These are phyloP conservation scores for Squalus acanthias DNA, from an alignment of 2,797 vertebrate genomes.

Conservation along the genomic window DNA sequence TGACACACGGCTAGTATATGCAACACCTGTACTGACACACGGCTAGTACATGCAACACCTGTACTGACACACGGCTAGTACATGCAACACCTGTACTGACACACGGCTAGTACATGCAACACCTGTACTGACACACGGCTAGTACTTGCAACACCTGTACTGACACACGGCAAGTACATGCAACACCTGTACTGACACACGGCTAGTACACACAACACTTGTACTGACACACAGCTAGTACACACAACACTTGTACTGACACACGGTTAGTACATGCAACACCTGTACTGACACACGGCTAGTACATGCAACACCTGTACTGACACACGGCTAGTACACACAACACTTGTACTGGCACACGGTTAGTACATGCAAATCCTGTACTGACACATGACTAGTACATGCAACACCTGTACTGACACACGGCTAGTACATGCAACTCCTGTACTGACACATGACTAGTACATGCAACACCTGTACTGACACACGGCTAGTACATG, in stretches of 20 bases:
- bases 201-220: background rate
- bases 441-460: background rate
- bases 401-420: background rate
- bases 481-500: background rate
- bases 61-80: background rate
- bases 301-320: background rate
- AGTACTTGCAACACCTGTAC: background rate
- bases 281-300: background rate
- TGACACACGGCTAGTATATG: background rate
- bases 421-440: background rate
- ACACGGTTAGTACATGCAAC: background rate
- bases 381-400: background rate
- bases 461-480: background rate
- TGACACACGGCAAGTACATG: background rate
- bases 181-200: background rate
- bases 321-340: background rate
- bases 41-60: background rate
- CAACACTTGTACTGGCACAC: background rate
- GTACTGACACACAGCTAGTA: background rate
- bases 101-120: background rate
- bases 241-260: background rate
- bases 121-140: background rate
- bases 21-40: background rate
- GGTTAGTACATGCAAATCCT: background rate
- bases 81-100: background rate